Conservation (phyloP, 2,888 invertebrate species). For the Machimus atricapillus region DNA sequence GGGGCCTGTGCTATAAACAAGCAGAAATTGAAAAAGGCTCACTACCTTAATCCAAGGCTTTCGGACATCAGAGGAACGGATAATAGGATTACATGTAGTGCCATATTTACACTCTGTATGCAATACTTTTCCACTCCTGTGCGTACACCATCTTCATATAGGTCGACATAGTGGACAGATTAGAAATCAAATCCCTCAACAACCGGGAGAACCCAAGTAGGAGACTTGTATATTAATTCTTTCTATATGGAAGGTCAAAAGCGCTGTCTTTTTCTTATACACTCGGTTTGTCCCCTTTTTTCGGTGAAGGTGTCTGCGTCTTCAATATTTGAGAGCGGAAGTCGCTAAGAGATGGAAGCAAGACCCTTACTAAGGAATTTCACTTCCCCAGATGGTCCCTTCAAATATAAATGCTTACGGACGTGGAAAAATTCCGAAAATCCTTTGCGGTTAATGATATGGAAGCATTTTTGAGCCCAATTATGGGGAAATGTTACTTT, state of each 20-base stretch:
- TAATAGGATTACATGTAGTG: conserved; percentile 14
- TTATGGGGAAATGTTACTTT: conserved; percentile 29
- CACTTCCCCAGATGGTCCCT: conserved; percentile 19
- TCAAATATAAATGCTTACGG: conserved; percentile 32
- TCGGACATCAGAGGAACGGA: conserved; percentile 14
- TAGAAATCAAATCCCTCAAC: conserved; percentile 14
- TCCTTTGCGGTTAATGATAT: conserved; percentile 36
- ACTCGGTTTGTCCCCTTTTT: background rate
- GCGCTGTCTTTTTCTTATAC: background rate
- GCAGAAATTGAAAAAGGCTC: conserved; percentile 29
- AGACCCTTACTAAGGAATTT: conserved; percentile 7
- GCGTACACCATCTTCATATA: background rate
- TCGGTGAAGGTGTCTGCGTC: background rate
- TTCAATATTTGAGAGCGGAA: background rate
- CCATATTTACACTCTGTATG: conserved; percentile 24
- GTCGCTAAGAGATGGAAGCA: background rate
- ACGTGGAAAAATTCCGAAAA: conserved; percentile 31
- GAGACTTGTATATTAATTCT: conserved; percentile 23
- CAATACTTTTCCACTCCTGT: conserved; percentile 3
- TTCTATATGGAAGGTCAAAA: background rate
- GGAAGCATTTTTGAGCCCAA: conserved; percentile 34
- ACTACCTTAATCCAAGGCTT: conserved; percentile 17
- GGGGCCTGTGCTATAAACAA: background rate
- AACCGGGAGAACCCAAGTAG: background rate
- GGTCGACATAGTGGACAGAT: background rate